These are phyloP conservation scores for Protonibea diacanthus DNA, from an alignment of 2,797 vertebrate species.

Conservation along the genomic window DNA sequence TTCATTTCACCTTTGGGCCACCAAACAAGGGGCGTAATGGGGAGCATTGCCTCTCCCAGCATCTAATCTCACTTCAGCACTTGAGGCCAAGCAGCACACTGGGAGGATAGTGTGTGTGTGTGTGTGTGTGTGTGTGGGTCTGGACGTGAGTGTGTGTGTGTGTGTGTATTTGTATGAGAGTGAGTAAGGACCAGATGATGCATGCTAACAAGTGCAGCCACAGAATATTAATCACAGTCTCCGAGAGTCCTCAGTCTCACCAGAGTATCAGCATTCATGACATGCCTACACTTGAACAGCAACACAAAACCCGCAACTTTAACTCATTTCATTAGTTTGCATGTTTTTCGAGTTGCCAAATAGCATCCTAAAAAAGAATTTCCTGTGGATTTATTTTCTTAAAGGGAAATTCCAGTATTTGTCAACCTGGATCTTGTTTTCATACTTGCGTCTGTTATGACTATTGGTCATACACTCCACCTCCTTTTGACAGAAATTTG, in stretches of 20 bases:
- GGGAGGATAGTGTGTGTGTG: constrained; percentile 48
- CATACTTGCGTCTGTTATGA: neutral
- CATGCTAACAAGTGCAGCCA: constrained; percentile 81
- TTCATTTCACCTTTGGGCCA: constrained; percentile 78
- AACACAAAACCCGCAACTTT: constrained; percentile 48
- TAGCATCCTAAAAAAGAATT: neutral
- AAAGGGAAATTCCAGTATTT: constrained; percentile 20
- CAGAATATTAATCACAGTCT: constrained; percentile 84
- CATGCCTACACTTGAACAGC: constrained; percentile 59
- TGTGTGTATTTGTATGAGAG: constrained; percentile 56
- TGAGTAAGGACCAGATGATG: constrained; percentile 75
- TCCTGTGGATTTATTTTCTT: neutral
- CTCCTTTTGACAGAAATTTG: neutral
- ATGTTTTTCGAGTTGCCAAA: constrained; percentile 13
- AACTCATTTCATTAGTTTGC: constrained; percentile 33
- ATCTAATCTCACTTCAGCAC: constrained; percentile 77
- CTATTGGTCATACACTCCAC: constrained; percentile 21
- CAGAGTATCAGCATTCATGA: constrained; percentile 69
- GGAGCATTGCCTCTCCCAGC: constrained; percentile 61
- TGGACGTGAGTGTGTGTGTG: constrained; percentile 11
- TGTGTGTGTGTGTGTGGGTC: constrained; percentile 25
- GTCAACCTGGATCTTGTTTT: constrained; percentile 7
- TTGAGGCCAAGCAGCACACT: constrained; percentile 68
- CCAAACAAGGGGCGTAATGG: constrained; percentile 74
- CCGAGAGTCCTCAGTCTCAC: constrained; percentile 52